A percentile compares a stretch with the other conserved stretches of the same genome.
phyloP scores from a whole-genome alignment of 2,888 invertebrate genomes.

The Ochropacha duplaris region DNA sequence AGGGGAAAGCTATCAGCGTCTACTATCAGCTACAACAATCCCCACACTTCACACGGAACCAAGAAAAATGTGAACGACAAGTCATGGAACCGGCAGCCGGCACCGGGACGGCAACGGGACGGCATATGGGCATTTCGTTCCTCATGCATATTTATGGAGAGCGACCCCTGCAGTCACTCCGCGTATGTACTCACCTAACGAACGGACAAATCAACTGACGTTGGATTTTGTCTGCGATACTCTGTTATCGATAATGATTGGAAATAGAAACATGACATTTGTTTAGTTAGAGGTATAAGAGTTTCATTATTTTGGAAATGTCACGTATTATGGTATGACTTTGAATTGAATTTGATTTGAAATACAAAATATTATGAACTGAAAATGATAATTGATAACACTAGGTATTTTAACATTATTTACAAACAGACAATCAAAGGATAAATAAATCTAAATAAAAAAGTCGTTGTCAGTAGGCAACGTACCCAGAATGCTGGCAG shows the following conservation, averaged over 20 bases:
- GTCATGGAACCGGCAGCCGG: slow-evolving; percentile 12
- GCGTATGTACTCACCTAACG: slow-evolving; percentile 19
- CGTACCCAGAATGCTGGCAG: too few relatives aligned
- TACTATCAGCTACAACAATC: neutral
- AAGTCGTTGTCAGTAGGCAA: too few relatives aligned
- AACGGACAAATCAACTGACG: slow-evolving; percentile 43
- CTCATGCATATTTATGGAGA: slow-evolving; percentile 55
- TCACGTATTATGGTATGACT: too few relatives aligned
- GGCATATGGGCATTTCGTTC: slow-evolving; percentile 54
- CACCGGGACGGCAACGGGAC: slow-evolving; percentile 14
- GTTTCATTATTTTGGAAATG: too few relatives aligned
- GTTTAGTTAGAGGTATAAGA: neutral
- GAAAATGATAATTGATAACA: too few relatives aligned
- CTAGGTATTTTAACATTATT: too few relatives aligned
- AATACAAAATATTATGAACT: too few relatives aligned
- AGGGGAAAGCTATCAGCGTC: neutral
- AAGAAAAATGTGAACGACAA: slow-evolving; percentile 18
- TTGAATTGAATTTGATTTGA: too few relatives aligned
- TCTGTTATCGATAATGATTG: slow-evolving; percentile 18
- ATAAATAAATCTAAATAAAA: too few relatives aligned
- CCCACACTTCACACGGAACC: slow-evolving; percentile 9
- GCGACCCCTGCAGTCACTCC: slow-evolving; percentile 29
- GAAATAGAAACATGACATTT: slow-evolving; percentile 6
- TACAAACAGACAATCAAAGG: too few relatives aligned
- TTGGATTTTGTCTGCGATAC: slow-evolving; percentile 36